A percentile compares a stretch with the other conserved stretches of the same genome.
These are phyloP conservation scores for Strigops habroptila DNA, from an alignment of 2,113 vertebrate species.

Conservation along the genomic window DNA sequence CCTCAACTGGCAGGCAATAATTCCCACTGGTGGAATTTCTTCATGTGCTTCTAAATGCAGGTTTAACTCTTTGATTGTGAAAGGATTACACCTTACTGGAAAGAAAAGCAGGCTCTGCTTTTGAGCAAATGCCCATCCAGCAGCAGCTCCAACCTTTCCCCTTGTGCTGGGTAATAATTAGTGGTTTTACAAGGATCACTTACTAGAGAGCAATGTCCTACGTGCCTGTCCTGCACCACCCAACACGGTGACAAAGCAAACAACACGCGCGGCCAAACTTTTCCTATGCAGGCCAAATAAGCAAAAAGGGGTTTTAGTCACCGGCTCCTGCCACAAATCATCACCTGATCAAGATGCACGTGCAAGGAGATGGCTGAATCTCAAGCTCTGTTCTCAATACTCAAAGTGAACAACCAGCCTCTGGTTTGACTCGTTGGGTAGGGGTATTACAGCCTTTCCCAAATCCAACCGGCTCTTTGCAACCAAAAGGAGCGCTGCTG, in stretches of 20 bases:
- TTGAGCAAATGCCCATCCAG: background rate
- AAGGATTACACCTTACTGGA: background rate
- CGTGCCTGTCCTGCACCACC: background rate
- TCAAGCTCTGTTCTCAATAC: background rate
- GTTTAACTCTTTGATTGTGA: background rate
- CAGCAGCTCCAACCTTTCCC: background rate
- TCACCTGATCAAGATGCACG: fast-evolving
- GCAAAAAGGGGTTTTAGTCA: background rate
- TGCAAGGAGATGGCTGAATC: background rate
- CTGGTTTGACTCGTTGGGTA: fast-evolving
- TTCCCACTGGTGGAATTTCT: background rate
- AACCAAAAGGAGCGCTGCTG: fast-evolving
- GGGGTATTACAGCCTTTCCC: background rate
- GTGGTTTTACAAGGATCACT: background rate
- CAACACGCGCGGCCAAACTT: background rate
- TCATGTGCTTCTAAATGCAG: background rate
- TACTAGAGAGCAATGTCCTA: background rate
- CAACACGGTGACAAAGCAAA: background rate
- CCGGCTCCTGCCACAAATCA: background rate
- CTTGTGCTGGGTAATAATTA: background rate
- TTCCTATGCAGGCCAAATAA: background rate
- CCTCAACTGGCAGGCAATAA: background rate
- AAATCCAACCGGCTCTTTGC: background rate
- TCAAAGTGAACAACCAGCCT: background rate
- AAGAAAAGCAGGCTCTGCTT: background rate